Percentiles rank a stretch among this genome's conserved stretches.
Evolutionary conservation across 2,113 vertebrate genomes (phyloP).

Genomic region (Aptenodytes forsteri): DNA sequence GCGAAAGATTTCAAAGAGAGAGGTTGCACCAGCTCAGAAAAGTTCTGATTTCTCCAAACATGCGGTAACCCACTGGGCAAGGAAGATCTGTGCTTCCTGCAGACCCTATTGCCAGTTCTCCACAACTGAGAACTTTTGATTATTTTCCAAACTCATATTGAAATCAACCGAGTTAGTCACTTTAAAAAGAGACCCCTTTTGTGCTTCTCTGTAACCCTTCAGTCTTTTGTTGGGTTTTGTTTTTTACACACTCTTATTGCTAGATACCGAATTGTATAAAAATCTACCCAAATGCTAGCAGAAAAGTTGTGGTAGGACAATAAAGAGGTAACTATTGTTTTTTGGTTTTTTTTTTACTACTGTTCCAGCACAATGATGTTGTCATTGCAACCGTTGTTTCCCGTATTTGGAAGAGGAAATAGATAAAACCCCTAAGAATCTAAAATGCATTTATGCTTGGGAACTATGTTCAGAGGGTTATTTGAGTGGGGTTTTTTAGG

Average conservation of each 20-base stretch:
- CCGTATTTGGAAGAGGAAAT: not conserved
- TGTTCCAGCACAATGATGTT: not conserved
- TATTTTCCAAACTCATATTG: constrained; percentile 51
- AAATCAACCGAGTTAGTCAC: constrained; percentile 47
- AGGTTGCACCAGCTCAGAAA: constrained; percentile 29
- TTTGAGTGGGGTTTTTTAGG: not conserved
- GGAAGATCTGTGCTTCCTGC: constrained; percentile 63
- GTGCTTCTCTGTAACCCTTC: constrained; percentile 22
- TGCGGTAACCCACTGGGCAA: constrained; percentile 38
- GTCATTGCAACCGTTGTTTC: not conserved
- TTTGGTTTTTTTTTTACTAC: not conserved
- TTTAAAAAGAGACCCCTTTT: constrained; percentile 42
- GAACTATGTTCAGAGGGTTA: not conserved
- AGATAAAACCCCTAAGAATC: not conserved
- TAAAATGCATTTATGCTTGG: not conserved
- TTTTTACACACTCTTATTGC: not conserved
- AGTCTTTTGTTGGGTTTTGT: not conserved
- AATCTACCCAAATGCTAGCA: not conserved
- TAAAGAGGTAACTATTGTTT: not conserved
- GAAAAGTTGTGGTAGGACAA: not conserved
- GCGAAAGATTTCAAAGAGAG: constrained; percentile 78
- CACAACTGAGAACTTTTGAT: constrained; percentile 49
- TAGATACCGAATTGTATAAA: not conserved
- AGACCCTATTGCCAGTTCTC: constrained; percentile 15
- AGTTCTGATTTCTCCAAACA: constrained; percentile 65